Evolutionary conservation across 1,140 invertebrate genomes (phyloP).

Genomic region (Zaprionus gabonicus): DNA sequence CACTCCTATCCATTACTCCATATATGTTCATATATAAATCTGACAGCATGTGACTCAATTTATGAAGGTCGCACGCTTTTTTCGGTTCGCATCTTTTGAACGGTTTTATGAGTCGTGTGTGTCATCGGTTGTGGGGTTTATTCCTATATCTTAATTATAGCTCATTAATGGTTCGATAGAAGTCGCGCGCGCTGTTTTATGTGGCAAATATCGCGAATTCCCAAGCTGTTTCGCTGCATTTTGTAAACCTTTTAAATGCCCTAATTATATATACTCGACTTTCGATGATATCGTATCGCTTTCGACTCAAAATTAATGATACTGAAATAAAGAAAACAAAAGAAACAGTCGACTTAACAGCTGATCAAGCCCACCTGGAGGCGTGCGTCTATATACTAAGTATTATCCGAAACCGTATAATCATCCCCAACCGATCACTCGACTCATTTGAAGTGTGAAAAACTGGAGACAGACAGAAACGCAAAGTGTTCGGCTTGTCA

Average conservation of each 20-base stretch:
- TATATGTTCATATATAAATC: slow-evolving; percentile 25
- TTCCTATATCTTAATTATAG: slow-evolving; percentile 30
- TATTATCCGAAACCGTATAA: slow-evolving; percentile 21
- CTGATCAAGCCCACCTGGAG: slow-evolving; percentile 6
- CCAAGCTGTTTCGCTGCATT: slow-evolving; percentile 11
- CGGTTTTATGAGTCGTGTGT: slow-evolving; percentile 7
- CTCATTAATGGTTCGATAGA: slow-evolving; percentile 30
- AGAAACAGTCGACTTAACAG: background rate
- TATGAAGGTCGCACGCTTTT: slow-evolving; percentile 29
- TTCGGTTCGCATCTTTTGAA: background rate
- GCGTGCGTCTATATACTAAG: slow-evolving; percentile 29
- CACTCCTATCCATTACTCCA: background rate
- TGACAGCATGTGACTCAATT: slow-evolving; percentile 41
- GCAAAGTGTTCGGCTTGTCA: slow-evolving; percentile 22
- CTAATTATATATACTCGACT: slow-evolving; percentile 29
- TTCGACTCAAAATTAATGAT: background rate
- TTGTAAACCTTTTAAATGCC: slow-evolving; percentile 44
- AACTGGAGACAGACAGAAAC: slow-evolving; percentile 49
- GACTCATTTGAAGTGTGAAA: slow-evolving; percentile 66
- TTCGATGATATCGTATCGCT: slow-evolving; percentile 4
- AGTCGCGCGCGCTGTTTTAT: slow-evolving; percentile 59
- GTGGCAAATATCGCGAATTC: slow-evolving; percentile 38
- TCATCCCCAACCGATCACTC: slow-evolving; percentile 13
- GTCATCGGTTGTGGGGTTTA: slow-evolving; percentile 23
- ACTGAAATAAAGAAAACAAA: background rate